Percentiles rank a stretch among this genome's conserved stretches.
These are phyloP conservation scores for Pedionomus torquatus DNA, from an alignment of 2,113 vertebrate species.

Conservation along the genomic window DNA sequence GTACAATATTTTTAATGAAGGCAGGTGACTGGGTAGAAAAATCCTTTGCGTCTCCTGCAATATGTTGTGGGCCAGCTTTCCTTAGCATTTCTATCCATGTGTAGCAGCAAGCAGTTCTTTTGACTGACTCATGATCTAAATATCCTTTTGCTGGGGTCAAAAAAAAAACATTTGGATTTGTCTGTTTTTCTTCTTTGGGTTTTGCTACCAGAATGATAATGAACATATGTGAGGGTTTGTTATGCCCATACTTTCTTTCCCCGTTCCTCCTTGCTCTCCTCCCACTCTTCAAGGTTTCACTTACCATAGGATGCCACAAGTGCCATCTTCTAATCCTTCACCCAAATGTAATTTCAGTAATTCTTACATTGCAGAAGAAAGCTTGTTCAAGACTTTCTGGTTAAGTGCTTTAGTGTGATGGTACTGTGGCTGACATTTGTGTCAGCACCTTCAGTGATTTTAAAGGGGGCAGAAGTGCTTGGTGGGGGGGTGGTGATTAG, in stretches of 20 bases:
- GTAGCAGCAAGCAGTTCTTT: not conserved
- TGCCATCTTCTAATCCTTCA: not conserved
- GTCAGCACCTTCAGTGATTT: not conserved
- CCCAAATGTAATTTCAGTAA: slow-evolving; percentile 1
- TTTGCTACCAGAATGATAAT: not conserved
- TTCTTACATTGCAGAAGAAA: not conserved
- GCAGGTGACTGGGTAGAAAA: not conserved
- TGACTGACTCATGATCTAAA: not conserved
- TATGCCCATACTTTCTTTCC: not conserved
- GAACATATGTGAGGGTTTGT: not conserved
- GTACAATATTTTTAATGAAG: not conserved
- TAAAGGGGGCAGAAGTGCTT: not conserved
- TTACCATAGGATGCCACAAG: not conserved
- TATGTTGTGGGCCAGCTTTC: not conserved
- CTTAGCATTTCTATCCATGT: not conserved
- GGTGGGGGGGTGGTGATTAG: not conserved
- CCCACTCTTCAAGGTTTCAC: not conserved
- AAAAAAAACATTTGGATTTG: not conserved
- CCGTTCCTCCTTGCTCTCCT: not conserved
- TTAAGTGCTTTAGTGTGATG: not conserved
- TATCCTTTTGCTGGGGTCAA: not conserved
- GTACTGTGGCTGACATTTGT: not conserved
- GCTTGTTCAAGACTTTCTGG: not conserved
- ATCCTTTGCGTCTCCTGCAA: not conserved
- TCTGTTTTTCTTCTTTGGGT: not conserved